Conservation (phyloP, 2,888 invertebrate genomes). For the Hirtodrosophila alboralis region DNA sequence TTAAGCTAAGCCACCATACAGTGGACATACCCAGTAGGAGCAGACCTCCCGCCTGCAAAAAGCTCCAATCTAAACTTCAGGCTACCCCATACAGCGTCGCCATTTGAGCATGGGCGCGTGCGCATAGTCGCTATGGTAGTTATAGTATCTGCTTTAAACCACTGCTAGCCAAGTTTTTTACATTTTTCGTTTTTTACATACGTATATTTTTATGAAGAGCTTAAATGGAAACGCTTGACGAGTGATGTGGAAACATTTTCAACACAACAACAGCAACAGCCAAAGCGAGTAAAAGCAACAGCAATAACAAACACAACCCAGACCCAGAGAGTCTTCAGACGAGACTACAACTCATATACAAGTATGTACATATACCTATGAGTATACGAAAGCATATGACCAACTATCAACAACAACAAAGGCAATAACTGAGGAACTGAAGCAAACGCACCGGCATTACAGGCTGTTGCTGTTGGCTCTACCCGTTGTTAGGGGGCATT, state of each 20-base stretch:
- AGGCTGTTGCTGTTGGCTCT: slow-evolving; percentile 62
- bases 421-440: slow-evolving; percentile 27
- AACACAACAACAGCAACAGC: slow-evolving; percentile 62
- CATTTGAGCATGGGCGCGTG: slow-evolving; percentile 78
- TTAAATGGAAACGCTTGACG: slow-evolving; percentile 84
- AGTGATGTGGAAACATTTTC: slow-evolving; percentile 84
- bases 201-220: slow-evolving; percentile 53
- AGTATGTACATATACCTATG: no score
- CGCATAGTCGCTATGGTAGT: slow-evolving; percentile 72
- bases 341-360: slow-evolving; percentile 43
- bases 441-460: slow-evolving; percentile 74
- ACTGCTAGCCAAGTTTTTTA: slow-evolving; percentile 49
- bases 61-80: slow-evolving; percentile 8
- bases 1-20: no score
- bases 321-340: slow-evolving; percentile 66
- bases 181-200: slow-evolving; percentile 21
- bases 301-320: slow-evolving; percentile 49
- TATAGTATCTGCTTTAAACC: slow-evolving; percentile 70
- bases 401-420: slow-evolving; percentile 31
- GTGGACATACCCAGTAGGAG: neutral
- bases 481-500: slow-evolving; percentile 77
- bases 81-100: slow-evolving; percentile 56
- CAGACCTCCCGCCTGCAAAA: neutral
- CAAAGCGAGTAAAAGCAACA: slow-evolving; percentile 39
- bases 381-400: slow-evolving; percentile 50